Percentiles rank a stretch among this genome's conserved stretches.
phyloP scores from a whole-genome alignment of 2,113 vertebrate genomes.

The Oncorhynchus keta region DNA sequence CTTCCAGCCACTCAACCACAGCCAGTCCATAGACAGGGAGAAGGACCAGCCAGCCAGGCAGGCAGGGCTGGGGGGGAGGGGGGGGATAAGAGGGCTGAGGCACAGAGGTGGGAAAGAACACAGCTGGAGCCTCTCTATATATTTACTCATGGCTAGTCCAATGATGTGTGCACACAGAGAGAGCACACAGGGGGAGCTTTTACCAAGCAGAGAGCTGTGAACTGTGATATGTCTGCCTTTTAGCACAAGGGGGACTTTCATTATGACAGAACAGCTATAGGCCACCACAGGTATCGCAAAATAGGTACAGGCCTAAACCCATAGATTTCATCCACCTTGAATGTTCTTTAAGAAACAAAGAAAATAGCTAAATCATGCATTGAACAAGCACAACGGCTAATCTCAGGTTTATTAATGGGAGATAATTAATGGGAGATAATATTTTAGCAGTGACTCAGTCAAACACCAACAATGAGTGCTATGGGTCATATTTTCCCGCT shows the following conservation, averaged over 20 bases:
- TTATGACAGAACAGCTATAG: not conserved
- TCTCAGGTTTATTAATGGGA: constrained; percentile 24
- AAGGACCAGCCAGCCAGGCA: not conserved
- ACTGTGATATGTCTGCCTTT: not conserved
- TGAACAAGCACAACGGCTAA: constrained; percentile 21
- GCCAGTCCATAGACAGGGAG: not conserved
- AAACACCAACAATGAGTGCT: not conserved
- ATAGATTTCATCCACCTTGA: not conserved
- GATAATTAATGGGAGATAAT: constrained; percentile 1
- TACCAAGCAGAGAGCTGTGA: not conserved
- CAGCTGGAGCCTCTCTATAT: constrained; percentile 9
- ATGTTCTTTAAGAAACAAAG: not conserved
- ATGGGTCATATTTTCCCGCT: not conserved
- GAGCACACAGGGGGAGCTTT: not conserved
- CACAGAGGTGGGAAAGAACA: not conserved
- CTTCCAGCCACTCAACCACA: constrained; percentile 5
- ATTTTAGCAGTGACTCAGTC: not conserved
- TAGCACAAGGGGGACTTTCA: not conserved
- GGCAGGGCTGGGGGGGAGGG: not conserved
- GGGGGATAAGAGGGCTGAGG: not conserved
- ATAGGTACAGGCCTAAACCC: not conserved
- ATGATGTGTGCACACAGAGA: constrained; percentile 3
- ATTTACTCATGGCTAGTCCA: constrained; percentile 4
- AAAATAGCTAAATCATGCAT: too few relatives aligned
- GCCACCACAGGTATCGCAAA: not conserved